Evolutionary conservation across 1,140 invertebrate species (phyloP), one percentile per base, ranked within the genome.

Genomic region (Penaeus indicus): DNA sequence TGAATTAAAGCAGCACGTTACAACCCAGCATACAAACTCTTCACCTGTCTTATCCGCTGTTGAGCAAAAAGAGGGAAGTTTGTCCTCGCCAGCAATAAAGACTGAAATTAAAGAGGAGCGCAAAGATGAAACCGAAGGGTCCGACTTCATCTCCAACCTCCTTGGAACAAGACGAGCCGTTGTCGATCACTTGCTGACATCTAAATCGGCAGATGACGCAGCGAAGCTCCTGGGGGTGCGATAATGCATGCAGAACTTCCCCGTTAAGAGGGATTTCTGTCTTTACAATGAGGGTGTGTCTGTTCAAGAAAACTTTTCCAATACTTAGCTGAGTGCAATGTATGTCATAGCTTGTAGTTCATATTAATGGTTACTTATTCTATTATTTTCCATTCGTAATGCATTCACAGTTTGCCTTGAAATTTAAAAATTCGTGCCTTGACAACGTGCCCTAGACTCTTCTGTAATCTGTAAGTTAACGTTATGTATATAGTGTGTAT

Each of bases 1-100:
- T 92, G 97, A 99, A 93, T 93, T 99, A 0, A 94, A 97, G 0
- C 95, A 97, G 16, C 98, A 99, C 93, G 98, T 98, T 96, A 93
- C 97, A 38, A 97, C 96, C 0, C 96, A 97, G 25, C 88, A 89
- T 63, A 80, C 80, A n/a, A 75, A 47, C 54, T 67, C 75, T 69
- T 84, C 86, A 42, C 89, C 89, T 3, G 91, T 90, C n/a, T 91
- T 90, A 63, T 91, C 85, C 19, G 83, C 87, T 3, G 90, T 90
- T 42, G 87, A 84, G 19, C 90, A 83, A 0, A 89, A 86, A 67
- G 90, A 90, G 19, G 84, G 18, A 18, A 60, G 69, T 27, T 7
- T 85, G 72, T 62, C 47, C 85, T 54, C 32, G 72, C 82, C 77
- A 72, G 42, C 47, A 78, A n/a, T 32, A 47, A 85, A 87, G 61